phyloP scores from a whole-genome alignment of 2,888 invertebrate genomes.

The Coleophora flavipennella region DNA sequence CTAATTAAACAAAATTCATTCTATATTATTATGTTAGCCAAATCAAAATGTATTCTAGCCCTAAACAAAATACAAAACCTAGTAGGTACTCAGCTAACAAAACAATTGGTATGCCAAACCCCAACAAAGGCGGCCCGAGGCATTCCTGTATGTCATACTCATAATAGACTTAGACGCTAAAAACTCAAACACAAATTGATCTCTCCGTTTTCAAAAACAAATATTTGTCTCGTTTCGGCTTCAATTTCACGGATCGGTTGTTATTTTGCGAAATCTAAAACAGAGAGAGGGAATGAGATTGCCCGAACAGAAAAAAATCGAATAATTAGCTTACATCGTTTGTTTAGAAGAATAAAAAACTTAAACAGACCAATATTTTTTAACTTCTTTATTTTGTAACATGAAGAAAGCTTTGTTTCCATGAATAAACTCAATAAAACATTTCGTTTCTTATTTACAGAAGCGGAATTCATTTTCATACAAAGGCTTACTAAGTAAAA shows the following conservation, averaged over 20 bases:
- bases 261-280: conserved; percentile 9
- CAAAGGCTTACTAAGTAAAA: no score
- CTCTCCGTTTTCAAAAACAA: conserved; percentile 21
- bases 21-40: no score
- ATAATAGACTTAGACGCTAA: conserved; percentile 18
- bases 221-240: conserved; percentile 16
- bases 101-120: not conserved
- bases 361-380: not conserved
- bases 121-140: conserved; percentile 14
- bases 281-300: not conserved
- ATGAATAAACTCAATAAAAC: not conserved
- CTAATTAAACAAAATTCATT: no score
- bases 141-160: conserved; percentile 13
- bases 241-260: conserved; percentile 16
- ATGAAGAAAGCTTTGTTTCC: not conserved
- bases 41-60: no score
- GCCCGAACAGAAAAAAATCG: not conserved
- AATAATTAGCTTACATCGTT: not conserved
- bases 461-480: no score
- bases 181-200: conserved; percentile 20
- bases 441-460: no score
- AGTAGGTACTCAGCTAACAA: conserved; percentile 5
- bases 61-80: conserved; percentile 1
- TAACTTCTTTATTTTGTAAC: not conserved
- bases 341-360: not conserved